Conservation (phyloP, 2,797 vertebrate species). For the Aeoliscus strigatus region DNA sequence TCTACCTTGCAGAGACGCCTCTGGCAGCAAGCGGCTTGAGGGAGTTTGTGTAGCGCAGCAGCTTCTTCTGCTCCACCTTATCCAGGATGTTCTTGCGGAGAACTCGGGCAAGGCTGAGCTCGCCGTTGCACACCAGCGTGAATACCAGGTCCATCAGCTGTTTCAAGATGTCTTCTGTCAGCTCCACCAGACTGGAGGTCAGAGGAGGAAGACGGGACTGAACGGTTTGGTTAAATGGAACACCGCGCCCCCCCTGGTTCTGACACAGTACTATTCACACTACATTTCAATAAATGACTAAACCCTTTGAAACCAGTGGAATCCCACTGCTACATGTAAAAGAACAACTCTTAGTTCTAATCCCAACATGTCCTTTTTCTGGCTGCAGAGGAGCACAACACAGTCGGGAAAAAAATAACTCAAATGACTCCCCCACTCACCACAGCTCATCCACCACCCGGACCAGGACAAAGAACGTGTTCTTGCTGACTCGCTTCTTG, state of each 20-base stretch:
- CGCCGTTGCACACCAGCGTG: conserved; percentile 88
- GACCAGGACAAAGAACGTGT: conserved; percentile 97
- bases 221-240: no score
- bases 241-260: no score
- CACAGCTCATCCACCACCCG: conserved; percentile 96
- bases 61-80: conserved; percentile 93
- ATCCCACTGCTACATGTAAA: no score
- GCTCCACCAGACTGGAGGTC: conserved; percentile 84
- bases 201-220: no score
- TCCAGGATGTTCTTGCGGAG: conserved; percentile 96
- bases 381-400: background rate
- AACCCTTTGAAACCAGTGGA: no score
- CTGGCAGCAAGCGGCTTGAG: conserved; percentile 90
- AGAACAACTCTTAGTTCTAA: background rate
- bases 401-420: background rate
- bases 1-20: conserved; percentile 93
- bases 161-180: conserved; percentile 94
- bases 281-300: no score
- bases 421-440: conserved; percentile 72
- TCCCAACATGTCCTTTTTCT: background rate
- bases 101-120: conserved; percentile 93
- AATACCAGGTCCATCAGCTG: conserved; percentile 98
- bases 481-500: conserved; percentile 98
- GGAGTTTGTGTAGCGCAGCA: conserved; percentile 85
- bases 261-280: no score